Evolutionary conservation across 2,797 vertebrate genomes (phyloP).

Genomic region (Anguilla marmorata): DNA sequence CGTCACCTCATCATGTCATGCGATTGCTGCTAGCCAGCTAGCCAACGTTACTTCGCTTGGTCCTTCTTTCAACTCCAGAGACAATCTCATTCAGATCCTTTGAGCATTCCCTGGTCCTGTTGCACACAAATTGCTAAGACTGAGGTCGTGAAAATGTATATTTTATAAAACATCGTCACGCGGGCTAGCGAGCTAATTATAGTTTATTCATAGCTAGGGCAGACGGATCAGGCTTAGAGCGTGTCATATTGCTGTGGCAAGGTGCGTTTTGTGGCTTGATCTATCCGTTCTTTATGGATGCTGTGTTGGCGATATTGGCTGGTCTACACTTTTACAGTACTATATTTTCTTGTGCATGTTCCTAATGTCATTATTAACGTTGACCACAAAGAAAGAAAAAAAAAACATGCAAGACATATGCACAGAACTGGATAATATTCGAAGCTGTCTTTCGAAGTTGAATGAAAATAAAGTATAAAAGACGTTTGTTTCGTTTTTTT

Average conservation of each 20-base stretch:
- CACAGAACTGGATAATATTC: neutral
- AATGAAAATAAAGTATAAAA: neutral
- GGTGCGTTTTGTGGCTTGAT: slow-evolving; percentile 53
- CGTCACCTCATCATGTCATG: slow-evolving; percentile 13
- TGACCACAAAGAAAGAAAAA: neutral
- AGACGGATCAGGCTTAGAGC: neutral
- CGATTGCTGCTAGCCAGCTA: neutral
- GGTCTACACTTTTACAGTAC: neutral
- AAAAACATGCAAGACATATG: neutral
- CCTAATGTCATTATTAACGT: neutral
- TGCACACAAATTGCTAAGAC: slow-evolving; percentile 42
- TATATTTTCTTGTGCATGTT: neutral
- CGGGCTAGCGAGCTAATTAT: neutral
- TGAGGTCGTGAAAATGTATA: slow-evolving; percentile 35
- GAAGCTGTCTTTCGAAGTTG: neutral
- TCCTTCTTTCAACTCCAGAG: neutral
- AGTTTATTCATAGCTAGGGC: slow-evolving; percentile 47
- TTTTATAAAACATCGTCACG: slow-evolving; percentile 25
- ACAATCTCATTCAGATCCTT: slow-evolving; percentile 29
- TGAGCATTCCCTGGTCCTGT: slow-evolving; percentile 42
- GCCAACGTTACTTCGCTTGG: neutral
- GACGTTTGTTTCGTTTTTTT: neutral
- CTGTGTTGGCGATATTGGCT: neutral
- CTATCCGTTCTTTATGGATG: neutral
- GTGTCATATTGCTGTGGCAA: slow-evolving; percentile 56